phyloP scores from a whole-genome alignment of 2,797 vertebrate genomes.

The Centropyge bicolor region DNA sequence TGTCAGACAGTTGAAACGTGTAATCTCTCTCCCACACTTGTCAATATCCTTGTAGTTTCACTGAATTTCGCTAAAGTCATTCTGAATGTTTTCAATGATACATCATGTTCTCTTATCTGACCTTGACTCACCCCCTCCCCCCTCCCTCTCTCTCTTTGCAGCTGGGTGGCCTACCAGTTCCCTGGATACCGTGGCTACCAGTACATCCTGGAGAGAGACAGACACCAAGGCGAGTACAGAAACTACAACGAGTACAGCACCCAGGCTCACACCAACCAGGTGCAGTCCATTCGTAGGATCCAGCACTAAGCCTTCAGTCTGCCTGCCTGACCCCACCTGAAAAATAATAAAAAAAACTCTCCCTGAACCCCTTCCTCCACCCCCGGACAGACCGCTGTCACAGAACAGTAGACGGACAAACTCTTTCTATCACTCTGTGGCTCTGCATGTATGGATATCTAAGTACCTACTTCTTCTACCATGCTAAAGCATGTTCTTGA shows the following conservation, averaged over 20 bases:
- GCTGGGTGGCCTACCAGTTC: conserved; percentile 98
- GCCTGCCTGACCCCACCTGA: conserved; percentile 52
- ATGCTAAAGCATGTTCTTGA: conserved; percentile 79
- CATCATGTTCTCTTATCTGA: neutral
- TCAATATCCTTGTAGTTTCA: too few species aligned
- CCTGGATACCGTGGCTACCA: conserved; percentile 98
- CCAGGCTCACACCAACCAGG: conserved; percentile 96
- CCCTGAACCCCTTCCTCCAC: conserved; percentile 50
- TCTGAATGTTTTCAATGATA: neutral
- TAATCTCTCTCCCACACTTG: too few species aligned
- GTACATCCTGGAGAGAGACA: conserved; percentile 96
- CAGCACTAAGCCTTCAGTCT: conserved; percentile 88
- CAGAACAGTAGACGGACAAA: conserved; percentile 73
- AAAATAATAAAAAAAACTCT: conserved; percentile 39
- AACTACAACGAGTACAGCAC: conserved; percentile 95
- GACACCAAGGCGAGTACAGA: conserved; percentile 94
- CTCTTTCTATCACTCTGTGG: conserved; percentile 76
- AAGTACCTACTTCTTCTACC: conserved; percentile 70
- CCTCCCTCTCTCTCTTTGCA: conserved; percentile 63
- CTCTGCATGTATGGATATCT: conserved; percentile 77
- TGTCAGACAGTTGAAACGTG: neutral
- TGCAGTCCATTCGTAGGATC: conserved; percentile 97
- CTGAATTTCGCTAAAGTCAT: too few species aligned
- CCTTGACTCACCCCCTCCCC: neutral
- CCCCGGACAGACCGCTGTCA: conserved; percentile 63